Percentiles rank a stretch among this genome's conserved stretches.
Conservation (phyloP, 2,888 invertebrate species). For the Eupeodes latifasciatus region DNA sequence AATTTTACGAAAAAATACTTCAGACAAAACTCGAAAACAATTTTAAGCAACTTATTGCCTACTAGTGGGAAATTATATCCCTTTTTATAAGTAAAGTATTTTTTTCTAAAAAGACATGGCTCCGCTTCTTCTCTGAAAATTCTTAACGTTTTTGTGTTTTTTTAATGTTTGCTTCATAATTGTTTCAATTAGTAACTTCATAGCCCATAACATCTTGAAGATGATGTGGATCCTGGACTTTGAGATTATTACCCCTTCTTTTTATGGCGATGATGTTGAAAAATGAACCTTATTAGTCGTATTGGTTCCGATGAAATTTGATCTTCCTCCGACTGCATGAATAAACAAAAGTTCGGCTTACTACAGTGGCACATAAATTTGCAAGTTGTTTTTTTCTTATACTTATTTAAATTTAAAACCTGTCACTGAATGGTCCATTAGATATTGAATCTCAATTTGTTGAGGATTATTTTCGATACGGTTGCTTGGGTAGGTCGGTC, state of each 20-base stretch:
- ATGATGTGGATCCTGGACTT: background rate
- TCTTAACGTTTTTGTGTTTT: too few relatives aligned
- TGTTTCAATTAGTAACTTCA: slow-evolving; percentile 64
- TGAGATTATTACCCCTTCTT: background rate
- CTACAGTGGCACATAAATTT: slow-evolving; percentile 47
- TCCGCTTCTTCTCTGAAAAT: too few relatives aligned
- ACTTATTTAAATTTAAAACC: slow-evolving; percentile 28
- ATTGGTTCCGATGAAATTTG: slow-evolving; percentile 45
- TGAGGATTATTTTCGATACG: slow-evolving; percentile 32
- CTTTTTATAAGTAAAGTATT: too few relatives aligned
- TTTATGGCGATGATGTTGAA: slow-evolving; percentile 25
- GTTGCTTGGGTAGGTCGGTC: background rate
- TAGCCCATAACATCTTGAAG: background rate
- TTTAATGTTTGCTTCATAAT: slow-evolving; percentile 32
- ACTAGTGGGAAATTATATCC: too few relatives aligned
- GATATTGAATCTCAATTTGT: slow-evolving; percentile 63
- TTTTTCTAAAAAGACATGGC: too few relatives aligned
- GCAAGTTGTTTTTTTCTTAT: slow-evolving; percentile 22
- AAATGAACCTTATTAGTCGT: slow-evolving; percentile 60
- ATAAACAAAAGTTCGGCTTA: slow-evolving; percentile 15
- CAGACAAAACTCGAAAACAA: too few relatives aligned
- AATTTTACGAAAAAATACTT: too few relatives aligned
- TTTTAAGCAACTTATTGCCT: too few relatives aligned
- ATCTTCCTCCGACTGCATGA: slow-evolving; percentile 27
- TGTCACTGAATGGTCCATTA: slow-evolving; percentile 69